Evolutionary conservation across 2,797 vertebrate species (phyloP).

Genomic region (Phrynocephalus vlangalii): DNA sequence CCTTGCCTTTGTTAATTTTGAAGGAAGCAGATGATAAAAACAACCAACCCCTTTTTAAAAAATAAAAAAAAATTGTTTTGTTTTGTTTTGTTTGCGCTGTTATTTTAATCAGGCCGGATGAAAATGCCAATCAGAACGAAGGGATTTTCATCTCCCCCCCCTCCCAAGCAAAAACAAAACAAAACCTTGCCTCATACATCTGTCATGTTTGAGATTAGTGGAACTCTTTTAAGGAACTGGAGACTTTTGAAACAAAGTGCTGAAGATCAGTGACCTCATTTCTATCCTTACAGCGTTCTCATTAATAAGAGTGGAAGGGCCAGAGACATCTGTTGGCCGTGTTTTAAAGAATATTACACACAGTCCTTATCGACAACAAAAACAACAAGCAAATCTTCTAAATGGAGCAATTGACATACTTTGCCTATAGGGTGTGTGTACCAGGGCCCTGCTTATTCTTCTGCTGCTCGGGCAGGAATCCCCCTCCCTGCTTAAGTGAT

Average conservation of each 20-base stretch:
- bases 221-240: constrained; percentile 73
- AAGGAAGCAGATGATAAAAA: constrained; percentile 51
- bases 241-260: constrained; percentile 72
- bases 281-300: constrained; percentile 68
- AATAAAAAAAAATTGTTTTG: background rate
- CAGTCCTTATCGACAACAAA: constrained; percentile 20
- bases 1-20: constrained; percentile 46
- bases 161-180: constrained; percentile 62
- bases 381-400: constrained; percentile 53
- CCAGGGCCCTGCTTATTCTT: background rate
- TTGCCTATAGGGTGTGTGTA: no score
- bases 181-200: constrained; percentile 65
- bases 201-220: constrained; percentile 72
- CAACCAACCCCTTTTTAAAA: background rate
- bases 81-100: constrained; percentile 26
- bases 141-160: constrained; percentile 71
- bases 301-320: constrained; percentile 63
- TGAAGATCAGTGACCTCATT: constrained; percentile 70
- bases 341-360: constrained; percentile 70
- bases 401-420: background rate
- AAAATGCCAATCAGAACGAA: constrained; percentile 68
- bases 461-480: background rate
- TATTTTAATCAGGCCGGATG: constrained; percentile 72
- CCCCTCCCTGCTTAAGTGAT: background rate
- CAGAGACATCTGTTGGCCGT: constrained; percentile 71